Percentiles rank a stretch among this genome's conserved stretches.
Evolutionary conservation across 2,113 vertebrate species (phyloP).

Genomic region (Daboia siamensis): DNA sequence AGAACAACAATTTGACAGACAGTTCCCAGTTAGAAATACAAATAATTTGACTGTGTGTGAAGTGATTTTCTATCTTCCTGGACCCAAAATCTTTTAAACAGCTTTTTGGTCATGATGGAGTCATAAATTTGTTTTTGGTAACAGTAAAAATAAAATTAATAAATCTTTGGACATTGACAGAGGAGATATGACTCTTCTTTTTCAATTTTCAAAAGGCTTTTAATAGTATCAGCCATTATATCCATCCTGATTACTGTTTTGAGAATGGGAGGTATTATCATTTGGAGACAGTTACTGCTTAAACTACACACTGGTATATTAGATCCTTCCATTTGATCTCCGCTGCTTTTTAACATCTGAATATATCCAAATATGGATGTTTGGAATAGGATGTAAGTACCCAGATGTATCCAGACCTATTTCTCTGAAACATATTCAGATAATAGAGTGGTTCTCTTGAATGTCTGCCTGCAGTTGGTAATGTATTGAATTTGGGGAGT

Average conservation of each 20-base stretch:
- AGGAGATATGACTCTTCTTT: background rate
- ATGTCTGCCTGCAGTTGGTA: background rate
- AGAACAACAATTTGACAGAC: background rate
- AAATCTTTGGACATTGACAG: background rate
- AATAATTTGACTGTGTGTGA: background rate
- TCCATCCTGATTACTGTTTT: background rate
- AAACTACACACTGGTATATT: background rate
- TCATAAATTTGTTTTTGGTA: background rate
- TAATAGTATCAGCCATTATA: background rate
- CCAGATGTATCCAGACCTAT: background rate
- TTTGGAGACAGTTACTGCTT: background rate
- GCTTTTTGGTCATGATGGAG: background rate
- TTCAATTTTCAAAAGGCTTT: background rate
- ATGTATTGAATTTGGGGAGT: background rate
- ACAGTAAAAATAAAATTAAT: background rate
- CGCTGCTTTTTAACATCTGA: background rate
- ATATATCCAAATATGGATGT: background rate
- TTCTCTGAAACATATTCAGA: background rate
- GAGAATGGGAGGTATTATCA: background rate
- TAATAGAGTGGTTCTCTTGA: background rate
- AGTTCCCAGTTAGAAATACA: background rate
- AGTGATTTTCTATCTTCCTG: background rate
- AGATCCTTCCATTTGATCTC: background rate
- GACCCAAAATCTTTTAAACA: background rate
- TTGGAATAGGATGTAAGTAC: background rate